Evolutionary conservation across 1,140 invertebrate genomes (phyloP), one percentile per base, ranked within the genome.

Genomic region (Lanistes nyassanus): DNA sequence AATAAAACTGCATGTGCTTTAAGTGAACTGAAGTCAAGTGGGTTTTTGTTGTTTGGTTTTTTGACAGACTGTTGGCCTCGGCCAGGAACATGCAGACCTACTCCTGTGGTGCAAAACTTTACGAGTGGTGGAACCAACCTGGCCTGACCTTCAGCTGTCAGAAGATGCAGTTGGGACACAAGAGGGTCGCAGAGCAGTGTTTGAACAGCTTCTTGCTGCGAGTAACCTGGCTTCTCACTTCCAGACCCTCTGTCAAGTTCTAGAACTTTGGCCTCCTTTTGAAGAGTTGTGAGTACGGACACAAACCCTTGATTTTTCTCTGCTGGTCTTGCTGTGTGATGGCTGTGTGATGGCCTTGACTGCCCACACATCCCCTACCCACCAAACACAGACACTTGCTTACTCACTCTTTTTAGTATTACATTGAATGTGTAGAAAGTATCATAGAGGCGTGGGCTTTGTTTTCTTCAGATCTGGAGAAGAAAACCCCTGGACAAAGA

Each of bases 241-340:
- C 51, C 34, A 58, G 26, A 56, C 80, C 42, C 31, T 85, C 9
- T 79, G 77, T 76, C 76, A 81, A 31, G 76, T 85, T 47, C 79
- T 85, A n/a, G 56, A 78, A 26, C 77, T 82, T 19, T 85, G 83
- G 83, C 83, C 83, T 19, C 55, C 79, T 36, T 62, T 82, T 3
- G 42, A 58, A 47, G 56, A 70, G 26, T 29, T 9, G 73, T 75
- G 58, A 74, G 72, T 62, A 36, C 7, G n/a, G n/a, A n/a, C n/a
- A n/a, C n/a, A n/a, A n/a, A n/a, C n/a, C n/a, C n/a, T n/a, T n/a
- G n/a, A n/a, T n/a, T n/a, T n/a, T n/a, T n/a, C n/a, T n/a, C n/a
- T n/a, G n/a, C n/a, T n/a, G n/a, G n/a, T n/a, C n/a, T 62, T 55
- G 53, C 26, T 9, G 13, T 16, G 6, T 2, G 16, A n/a, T 36